Evolutionary conservation across 2,113 vertebrate genomes (phyloP).

Genomic region (Ibidorhyncha struthersii): DNA sequence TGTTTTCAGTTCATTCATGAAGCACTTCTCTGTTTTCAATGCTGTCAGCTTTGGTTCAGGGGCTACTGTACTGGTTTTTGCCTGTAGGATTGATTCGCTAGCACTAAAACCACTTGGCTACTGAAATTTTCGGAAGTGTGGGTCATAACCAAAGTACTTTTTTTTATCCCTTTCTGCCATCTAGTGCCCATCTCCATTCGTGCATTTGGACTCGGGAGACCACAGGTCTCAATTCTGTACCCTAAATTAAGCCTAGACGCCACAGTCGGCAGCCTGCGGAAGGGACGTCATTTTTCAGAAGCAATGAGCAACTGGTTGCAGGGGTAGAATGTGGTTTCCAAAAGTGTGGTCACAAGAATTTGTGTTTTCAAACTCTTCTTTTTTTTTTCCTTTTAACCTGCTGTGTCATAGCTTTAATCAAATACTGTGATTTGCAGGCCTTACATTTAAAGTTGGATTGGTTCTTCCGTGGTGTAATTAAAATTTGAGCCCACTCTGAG

Average conservation of each 20-base stretch:
- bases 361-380: background rate
- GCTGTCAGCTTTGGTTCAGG: background rate
- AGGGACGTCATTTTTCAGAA: background rate
- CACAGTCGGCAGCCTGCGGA: background rate
- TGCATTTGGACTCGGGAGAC: background rate
- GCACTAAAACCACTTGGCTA: background rate
- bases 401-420: background rate
- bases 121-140: background rate
- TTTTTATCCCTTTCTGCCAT: background rate
- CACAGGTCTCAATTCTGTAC: accelerated
- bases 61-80: background rate
- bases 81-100: background rate
- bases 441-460: background rate
- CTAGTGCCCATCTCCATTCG: background rate
- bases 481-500: background rate
- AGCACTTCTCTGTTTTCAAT: background rate
- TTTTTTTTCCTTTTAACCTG: background rate
- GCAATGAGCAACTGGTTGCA: background rate
- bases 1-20: background rate
- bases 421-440: background rate
- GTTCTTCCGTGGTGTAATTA: background rate
- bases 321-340: background rate
- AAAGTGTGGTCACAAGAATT: background rate
- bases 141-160: accelerated
- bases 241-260: background rate